These are phyloP conservation scores for Epirrhoe tristata DNA, from an alignment of 2,888 invertebrate species.

Conservation along the genomic window DNA sequence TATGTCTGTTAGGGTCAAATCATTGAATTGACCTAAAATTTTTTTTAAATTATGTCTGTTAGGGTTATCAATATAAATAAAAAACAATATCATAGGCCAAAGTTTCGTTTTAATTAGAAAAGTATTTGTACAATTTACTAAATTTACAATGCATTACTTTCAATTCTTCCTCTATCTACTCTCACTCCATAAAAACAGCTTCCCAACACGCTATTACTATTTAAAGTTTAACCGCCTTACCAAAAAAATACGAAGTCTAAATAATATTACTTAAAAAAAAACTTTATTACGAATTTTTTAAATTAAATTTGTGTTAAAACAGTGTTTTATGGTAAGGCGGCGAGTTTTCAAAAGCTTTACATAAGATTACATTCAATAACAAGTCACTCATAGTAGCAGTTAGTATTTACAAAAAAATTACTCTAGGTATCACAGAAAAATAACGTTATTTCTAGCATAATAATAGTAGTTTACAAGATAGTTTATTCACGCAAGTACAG, in stretches of 20 bases:
- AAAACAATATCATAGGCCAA: conserved; percentile 77
- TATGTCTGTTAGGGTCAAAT: no score
- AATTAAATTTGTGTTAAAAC: conserved; percentile 50
- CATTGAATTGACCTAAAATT: no score
- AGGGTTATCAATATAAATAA: conserved; percentile 49
- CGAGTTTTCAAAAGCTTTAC: conserved; percentile 70
- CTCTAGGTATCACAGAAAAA: conserved; percentile 85
- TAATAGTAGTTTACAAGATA: conserved; percentile 59
- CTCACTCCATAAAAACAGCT: conserved; percentile 69
- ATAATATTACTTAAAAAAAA: no score
- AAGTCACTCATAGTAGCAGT: conserved; percentile 66
- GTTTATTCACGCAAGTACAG: conserved; percentile 42
- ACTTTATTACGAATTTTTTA: background rate
- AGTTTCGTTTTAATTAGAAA: conserved; percentile 84
- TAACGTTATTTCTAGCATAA: conserved; percentile 76
- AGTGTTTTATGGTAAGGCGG: conserved; percentile 30
- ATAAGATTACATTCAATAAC: conserved; percentile 63
- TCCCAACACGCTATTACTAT: conserved; percentile 45
- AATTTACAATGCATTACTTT: conserved; percentile 55
- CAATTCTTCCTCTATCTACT: conserved; percentile 49
- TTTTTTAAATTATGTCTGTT: no score
- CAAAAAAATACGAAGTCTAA: conserved; percentile 8
- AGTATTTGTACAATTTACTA: conserved; percentile 82
- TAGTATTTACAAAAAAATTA: conserved; percentile 78
- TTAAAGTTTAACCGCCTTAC: conserved; percentile 48